Evolutionary conservation across 2,797 vertebrate species (phyloP).

Genomic region (Cynodonichthys magdalenae): DNA sequence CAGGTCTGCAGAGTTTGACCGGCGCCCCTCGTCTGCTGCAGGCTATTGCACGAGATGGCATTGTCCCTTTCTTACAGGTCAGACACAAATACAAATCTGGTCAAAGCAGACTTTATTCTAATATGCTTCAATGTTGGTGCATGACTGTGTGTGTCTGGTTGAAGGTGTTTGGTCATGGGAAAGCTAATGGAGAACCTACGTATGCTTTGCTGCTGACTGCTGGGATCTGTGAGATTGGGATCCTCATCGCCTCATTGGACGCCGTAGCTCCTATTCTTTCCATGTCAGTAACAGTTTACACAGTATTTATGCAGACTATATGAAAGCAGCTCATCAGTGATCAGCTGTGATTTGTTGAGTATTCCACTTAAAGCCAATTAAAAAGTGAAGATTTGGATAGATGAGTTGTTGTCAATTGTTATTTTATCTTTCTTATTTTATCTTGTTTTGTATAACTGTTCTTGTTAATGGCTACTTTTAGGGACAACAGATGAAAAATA

Average conservation of each 20-base stretch:
- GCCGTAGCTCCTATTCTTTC: conserved; percentile 95
- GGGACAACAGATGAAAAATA: too few species aligned
- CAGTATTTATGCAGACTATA: neutral
- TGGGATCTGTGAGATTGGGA: conserved; percentile 93
- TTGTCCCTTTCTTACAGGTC: conserved; percentile 93
- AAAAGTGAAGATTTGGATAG: conserved; percentile 15
- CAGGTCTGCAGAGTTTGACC: conserved; percentile 94
- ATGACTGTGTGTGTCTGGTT: neutral
- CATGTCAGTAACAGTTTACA: conserved; percentile 82
- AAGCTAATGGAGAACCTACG: conserved; percentile 95
- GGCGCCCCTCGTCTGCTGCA: conserved; percentile 93
- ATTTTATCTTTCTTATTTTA: too few species aligned
- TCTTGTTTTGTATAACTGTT: too few species aligned
- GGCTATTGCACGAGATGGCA: conserved; percentile 94
- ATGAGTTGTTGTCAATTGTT: neutral
- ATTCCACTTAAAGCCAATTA: conserved; percentile 16
- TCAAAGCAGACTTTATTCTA: neutral
- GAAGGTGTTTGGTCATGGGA: conserved; percentile 97
- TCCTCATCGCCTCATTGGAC: conserved; percentile 95
- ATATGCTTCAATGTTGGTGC: neutral
- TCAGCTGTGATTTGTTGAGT: conserved; percentile 9
- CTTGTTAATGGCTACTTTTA: too few species aligned
- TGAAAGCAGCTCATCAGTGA: conserved; percentile 13
- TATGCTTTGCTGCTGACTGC: conserved; percentile 94
- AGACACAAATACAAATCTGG: conserved; percentile 14